Conservation (phyloP, 1,140 invertebrate species). For the Vanessa tameamea region DNA sequence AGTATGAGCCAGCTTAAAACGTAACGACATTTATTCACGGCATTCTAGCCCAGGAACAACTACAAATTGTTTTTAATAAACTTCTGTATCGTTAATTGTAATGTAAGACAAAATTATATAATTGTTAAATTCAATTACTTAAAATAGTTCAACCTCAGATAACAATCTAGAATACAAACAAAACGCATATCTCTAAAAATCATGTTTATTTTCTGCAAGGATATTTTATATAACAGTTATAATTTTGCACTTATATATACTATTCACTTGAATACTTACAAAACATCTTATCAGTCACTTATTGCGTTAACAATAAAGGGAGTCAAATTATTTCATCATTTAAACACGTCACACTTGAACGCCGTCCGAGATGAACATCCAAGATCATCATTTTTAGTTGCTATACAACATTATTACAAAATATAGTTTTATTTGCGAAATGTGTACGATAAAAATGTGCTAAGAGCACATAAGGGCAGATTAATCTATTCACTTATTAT, state of each 20-base stretch:
- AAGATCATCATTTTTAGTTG: conserved; percentile 6
- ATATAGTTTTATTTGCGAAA: conserved; percentile 35
- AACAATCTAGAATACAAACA: conserved; percentile 15
- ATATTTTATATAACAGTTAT: conserved; percentile 59
- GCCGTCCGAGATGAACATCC: conserved; percentile 28
- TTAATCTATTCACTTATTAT: conserved; percentile 11
- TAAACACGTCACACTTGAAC: conserved; percentile 34
- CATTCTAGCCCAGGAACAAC: no score
- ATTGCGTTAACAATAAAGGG: conserved; percentile 40
- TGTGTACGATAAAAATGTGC: conserved; percentile 32
- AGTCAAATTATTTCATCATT: conserved; percentile 34
- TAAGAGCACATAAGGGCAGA: conserved; percentile 23
- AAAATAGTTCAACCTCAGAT: not conserved
- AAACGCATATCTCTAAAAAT: conserved; percentile 44
- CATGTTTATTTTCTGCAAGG: conserved; percentile 54
- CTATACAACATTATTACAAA: conserved; percentile 36
- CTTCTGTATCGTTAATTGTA: no score
- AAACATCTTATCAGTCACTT: conserved; percentile 54
- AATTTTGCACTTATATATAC: conserved; percentile 55
- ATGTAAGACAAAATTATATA: no score
- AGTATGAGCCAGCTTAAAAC: no score
- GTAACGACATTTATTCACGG: no score
- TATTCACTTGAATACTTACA: conserved; percentile 55
- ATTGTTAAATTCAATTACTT: no score
- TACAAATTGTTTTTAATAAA: no score